Evolutionary conservation across 2,113 vertebrate species (phyloP).

Genomic region (Rhinichthys klamathensis): DNA sequence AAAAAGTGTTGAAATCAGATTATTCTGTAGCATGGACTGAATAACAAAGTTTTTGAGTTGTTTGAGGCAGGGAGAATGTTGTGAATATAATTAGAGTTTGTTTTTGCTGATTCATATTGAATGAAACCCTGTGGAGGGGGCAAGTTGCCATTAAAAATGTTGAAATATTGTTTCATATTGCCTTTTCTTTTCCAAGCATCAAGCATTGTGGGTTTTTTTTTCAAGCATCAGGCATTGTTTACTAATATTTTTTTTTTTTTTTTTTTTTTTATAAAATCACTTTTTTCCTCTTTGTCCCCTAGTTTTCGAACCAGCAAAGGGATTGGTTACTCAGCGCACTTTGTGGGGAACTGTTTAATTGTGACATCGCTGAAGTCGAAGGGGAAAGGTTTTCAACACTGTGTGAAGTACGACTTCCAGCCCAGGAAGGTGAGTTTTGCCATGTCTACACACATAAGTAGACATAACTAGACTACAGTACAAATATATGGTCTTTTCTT

Average conservation of each 20-base stretch:
- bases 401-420: slow-evolving; percentile 99
- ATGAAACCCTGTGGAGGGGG: not conserved
- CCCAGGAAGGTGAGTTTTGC: slow-evolving; percentile 88
- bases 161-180: not conserved
- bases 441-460: not conserved
- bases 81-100: not conserved
- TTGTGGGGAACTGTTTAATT: slow-evolving; percentile 98
- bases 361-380: slow-evolving; percentile 98
- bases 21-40: not conserved
- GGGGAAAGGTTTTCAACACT: slow-evolving; percentile 99
- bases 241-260: not conserved
- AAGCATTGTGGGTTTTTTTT: too few relatives aligned
- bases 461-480: not conserved
- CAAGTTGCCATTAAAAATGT: not conserved
- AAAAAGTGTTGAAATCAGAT: not conserved
- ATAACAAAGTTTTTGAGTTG: not conserved
- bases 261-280: not conserved
- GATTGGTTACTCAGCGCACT: slow-evolving; percentile 98
- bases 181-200: too few relatives aligned
- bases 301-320: slow-evolving; percentile 99
- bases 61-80: not conserved
- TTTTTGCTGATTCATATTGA: not conserved
- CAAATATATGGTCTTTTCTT: not conserved
- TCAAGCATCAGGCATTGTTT: too few relatives aligned
- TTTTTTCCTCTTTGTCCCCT: slow-evolving; percentile 37